phyloP scores from a whole-genome alignment of 1,140 invertebrate species.

The Hydropsyche tenuis region DNA sequence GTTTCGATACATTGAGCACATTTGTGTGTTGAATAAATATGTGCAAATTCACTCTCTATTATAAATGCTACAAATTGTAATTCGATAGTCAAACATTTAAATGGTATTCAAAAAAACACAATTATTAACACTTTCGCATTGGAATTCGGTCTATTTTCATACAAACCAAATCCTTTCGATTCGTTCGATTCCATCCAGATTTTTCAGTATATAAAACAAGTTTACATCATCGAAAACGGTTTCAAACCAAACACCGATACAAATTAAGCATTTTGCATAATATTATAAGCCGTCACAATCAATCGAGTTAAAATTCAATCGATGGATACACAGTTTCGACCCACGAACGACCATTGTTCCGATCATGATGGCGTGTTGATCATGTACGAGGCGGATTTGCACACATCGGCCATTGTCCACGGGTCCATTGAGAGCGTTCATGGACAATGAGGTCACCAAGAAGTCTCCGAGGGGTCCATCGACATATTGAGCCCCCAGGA shows the following conservation, averaged over 20 bases:
- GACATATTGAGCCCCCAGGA: not conserved
- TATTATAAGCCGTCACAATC: too few species aligned
- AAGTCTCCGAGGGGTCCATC: not conserved
- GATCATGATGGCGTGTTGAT: too few species aligned
- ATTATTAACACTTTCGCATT: not conserved
- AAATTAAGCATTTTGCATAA: too few species aligned
- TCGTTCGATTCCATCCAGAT: too few species aligned
- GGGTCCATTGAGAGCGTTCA: not conserved
- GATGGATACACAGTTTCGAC: too few species aligned
- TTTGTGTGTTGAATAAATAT: slow-evolving; percentile 22
- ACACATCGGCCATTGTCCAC: not conserved
- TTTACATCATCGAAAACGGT: too few species aligned
- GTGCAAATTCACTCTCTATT: slow-evolving; percentile 18
- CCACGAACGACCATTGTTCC: too few species aligned
- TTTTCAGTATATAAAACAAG: too few species aligned
- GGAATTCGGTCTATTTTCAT: too few species aligned
- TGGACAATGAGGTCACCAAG: not conserved
- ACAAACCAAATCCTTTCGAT: too few species aligned
- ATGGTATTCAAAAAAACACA: not conserved
- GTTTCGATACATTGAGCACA: slow-evolving; percentile 28
- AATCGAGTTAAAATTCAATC: too few species aligned
- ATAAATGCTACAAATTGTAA: slow-evolving; percentile 11
- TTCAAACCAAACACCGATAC: too few species aligned
- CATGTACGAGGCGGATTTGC: not conserved
- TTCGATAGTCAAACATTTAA: slow-evolving; percentile 17